phyloP scores from a whole-genome alignment of 2,888 invertebrate genomes.

The Drosophila koepferae region DNA sequence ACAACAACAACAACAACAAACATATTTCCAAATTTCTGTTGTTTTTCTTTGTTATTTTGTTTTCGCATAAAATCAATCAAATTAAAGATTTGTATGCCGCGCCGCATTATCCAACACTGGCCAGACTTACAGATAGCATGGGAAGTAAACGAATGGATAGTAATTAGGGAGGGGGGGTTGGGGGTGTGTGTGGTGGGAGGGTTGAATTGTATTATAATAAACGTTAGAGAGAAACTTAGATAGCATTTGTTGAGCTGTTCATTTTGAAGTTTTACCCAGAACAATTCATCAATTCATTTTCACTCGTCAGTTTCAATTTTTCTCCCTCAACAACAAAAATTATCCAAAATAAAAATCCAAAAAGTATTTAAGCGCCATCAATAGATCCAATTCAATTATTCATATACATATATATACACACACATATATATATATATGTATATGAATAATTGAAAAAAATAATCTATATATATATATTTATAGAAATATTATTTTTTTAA shows the following conservation, averaged over 20 bases:
- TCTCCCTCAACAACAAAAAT: conserved; percentile 58
- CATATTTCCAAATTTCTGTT: neutral
- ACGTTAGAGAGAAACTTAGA: conserved; percentile 15
- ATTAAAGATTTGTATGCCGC: conserved; percentile 28
- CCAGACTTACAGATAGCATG: neutral
- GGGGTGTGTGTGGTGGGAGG: too few species aligned
- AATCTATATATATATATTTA: neutral
- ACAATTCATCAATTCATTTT: conserved; percentile 34
- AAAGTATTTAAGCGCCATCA: conserved; percentile 27
- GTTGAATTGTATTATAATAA: neutral
- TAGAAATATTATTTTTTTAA: neutral
- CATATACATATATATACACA: conserved; percentile 2
- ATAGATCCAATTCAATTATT: conserved; percentile 21
- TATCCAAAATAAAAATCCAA: conserved; percentile 56
- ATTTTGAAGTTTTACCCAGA: conserved; percentile 8
- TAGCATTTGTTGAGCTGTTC: conserved; percentile 43
- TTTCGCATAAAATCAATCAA: conserved; percentile 49
- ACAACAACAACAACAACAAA: conserved; percentile 8
- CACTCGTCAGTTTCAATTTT: conserved; percentile 57
- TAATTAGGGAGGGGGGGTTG: neutral
- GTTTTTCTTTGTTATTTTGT: neutral
- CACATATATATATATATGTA: neutral
- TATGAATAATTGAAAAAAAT: neutral
- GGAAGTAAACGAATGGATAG: too few species aligned
- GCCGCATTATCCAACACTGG: conserved; percentile 48